phyloP scores from a whole-genome alignment of 2,888 invertebrate species.

The Noctua pronuba region DNA sequence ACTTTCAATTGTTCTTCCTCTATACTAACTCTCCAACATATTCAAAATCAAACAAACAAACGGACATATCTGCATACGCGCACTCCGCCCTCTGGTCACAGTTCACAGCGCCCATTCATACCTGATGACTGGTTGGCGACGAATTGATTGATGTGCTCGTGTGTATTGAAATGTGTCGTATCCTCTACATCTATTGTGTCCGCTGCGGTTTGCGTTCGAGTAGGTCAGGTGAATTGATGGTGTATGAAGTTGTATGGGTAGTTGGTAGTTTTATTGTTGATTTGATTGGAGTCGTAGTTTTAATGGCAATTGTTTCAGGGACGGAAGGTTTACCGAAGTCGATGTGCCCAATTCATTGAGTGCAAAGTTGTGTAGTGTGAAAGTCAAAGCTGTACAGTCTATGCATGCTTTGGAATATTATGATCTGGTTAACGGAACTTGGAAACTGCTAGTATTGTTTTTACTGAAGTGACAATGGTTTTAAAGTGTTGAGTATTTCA shows the following conservation, averaged over 20 bases:
- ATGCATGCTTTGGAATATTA: background rate
- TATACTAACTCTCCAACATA: background rate
- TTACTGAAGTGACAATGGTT: background rate
- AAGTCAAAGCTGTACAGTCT: background rate
- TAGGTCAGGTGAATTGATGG: slow-evolving; percentile 53
- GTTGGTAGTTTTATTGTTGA: background rate
- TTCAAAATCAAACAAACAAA: slow-evolving; percentile 32
- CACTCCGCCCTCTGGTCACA: slow-evolving; percentile 68
- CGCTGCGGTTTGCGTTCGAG: slow-evolving; percentile 48
- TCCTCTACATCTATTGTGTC: slow-evolving; percentile 60
- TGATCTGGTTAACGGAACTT: background rate
- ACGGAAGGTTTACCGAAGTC: background rate
- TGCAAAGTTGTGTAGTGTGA: background rate
- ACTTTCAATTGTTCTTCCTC: background rate
- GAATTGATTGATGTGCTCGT: slow-evolving; percentile 81
- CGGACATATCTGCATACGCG: slow-evolving; percentile 55
- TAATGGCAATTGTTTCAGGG: background rate
- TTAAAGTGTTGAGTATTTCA: background rate
- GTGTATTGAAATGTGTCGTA: slow-evolving; percentile 68
- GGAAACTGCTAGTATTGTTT: background rate
- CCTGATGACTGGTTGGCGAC: slow-evolving; percentile 80
- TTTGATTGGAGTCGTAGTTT: background rate
- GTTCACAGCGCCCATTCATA: slow-evolving; percentile 79
- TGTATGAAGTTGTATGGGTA: slow-evolving; percentile 2
- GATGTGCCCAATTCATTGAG: background rate